Conservation (phyloP, 2,888 invertebrate genomes). For the Melinopterus prodromus region DNA sequence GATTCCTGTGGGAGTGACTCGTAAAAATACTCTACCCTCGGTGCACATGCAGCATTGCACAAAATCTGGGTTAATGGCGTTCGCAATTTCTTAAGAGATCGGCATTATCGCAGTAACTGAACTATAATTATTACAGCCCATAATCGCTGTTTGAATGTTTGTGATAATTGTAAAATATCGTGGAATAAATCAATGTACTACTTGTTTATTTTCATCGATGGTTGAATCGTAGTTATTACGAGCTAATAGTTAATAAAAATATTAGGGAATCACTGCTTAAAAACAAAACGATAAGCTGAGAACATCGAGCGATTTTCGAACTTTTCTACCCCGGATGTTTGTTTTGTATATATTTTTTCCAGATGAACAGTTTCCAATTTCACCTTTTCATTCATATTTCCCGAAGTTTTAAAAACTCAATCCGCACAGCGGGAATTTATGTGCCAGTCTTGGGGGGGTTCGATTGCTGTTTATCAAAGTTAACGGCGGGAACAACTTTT, state of each 20-base stretch:
- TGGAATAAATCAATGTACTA: too few species aligned
- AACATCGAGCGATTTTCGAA: neutral
- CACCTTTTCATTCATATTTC: conserved; percentile 4
- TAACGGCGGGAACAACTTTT: neutral
- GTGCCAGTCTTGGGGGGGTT: neutral
- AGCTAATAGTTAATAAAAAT: neutral
- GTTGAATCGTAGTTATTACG: neutral
- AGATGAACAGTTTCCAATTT: neutral
- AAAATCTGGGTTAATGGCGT: neutral
- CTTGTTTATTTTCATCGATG: too few species aligned
- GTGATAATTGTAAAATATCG: neutral
- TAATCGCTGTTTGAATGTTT: neutral
- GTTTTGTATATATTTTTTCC: neutral
- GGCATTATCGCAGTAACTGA: neutral
- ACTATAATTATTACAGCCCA: neutral
- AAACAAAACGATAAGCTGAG: neutral
- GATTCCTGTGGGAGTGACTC: neutral
- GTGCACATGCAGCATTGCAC: neutral
- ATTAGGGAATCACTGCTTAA: neutral
- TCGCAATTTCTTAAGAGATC: neutral
- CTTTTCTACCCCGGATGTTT: neutral
- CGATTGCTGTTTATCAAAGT: neutral
- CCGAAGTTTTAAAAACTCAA: neutral
- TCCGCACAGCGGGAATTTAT: neutral
- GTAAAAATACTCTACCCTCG: neutral